These are phyloP conservation scores for Ectemnius lituratus DNA, from an alignment of 2,888 invertebrate species.

Conservation along the genomic window DNA sequence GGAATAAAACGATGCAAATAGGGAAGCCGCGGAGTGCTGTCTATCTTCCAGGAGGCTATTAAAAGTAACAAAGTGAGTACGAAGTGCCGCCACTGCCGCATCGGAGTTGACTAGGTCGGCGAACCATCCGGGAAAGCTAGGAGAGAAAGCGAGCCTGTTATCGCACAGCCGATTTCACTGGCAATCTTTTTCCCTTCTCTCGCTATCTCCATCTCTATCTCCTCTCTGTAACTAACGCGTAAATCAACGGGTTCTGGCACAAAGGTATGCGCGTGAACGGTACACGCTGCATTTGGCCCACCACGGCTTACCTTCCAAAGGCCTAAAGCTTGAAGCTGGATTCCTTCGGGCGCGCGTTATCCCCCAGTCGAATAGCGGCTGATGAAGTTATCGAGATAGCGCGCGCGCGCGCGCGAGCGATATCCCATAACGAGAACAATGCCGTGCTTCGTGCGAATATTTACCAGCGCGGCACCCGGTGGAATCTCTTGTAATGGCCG, in stretches of 20 bases:
- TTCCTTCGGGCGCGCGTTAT: conserved; percentile 32
- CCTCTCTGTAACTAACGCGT: neutral
- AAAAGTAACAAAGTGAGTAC: conserved; percentile 7
- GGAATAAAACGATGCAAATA: conserved; percentile 7
- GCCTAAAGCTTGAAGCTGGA: conserved; percentile 23
- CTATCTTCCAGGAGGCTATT: neutral
- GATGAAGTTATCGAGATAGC: conserved; percentile 47
- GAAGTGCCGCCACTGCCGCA: neutral
- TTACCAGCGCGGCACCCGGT: conserved; percentile 23
- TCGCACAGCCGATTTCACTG: neutral
- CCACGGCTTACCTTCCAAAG: neutral
- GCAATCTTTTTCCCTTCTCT: too few relatives aligned
- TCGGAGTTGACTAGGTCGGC: neutral
- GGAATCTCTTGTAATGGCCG: conserved; percentile 41
- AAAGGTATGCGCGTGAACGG: neutral
- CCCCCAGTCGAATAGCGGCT: conserved; percentile 39
- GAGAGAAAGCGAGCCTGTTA: too few relatives aligned
- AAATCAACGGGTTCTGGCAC: neutral
- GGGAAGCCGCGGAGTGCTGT: neutral
- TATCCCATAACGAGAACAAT: conserved; percentile 48
- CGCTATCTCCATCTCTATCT: too few relatives aligned
- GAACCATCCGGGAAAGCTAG: too few relatives aligned
- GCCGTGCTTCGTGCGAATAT: conserved; percentile 44
- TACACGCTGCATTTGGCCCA: neutral
- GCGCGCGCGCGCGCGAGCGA: conserved; percentile 20